Conservation (phyloP, 2,888 invertebrate species). For the Caenorhabditis sp. region DNA sequence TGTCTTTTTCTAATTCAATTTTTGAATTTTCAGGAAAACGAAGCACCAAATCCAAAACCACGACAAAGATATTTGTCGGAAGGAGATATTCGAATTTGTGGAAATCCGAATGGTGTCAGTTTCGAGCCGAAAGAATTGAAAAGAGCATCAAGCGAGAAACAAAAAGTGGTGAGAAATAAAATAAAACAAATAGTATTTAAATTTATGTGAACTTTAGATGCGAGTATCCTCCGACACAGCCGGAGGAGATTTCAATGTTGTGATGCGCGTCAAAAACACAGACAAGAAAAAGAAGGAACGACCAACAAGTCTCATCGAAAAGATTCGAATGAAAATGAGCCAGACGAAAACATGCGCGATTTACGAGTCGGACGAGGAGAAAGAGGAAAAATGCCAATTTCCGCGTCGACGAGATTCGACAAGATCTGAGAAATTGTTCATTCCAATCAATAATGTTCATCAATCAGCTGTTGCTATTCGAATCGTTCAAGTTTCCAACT, state of each 20-base stretch:
- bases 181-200: background rate
- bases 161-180: slow-evolving; percentile 6
- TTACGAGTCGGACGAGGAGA: slow-evolving; percentile 36
- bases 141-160: slow-evolving; percentile 11
- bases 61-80: slow-evolving; percentile 36
- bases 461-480: slow-evolving; percentile 20
- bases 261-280: slow-evolving; percentile 19
- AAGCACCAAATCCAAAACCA: slow-evolving; percentile 29
- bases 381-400: slow-evolving; percentile 14
- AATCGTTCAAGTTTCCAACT: slow-evolving; percentile 35
- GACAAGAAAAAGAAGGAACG: slow-evolving; percentile 22
- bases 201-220: background rate
- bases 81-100: slow-evolving; percentile 24
- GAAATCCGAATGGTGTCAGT: slow-evolving; percentile 9
- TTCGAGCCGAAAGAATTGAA: slow-evolving; percentile 25
- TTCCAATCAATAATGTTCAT: slow-evolving; percentile 34
- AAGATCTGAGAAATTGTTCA: slow-evolving; percentile 33
- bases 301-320: slow-evolving; percentile 37
- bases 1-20: too few species aligned
- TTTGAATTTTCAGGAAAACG: background rate
- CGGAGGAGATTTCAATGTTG: slow-evolving; percentile 17
- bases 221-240: slow-evolving; percentile 22
- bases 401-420: slow-evolving; percentile 32
- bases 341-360: slow-evolving; percentile 39
- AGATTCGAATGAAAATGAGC: slow-evolving; percentile 36